Evolutionary conservation across 2,113 vertebrate species (phyloP), one percentile per base, ranked within the genome.

Genomic region (Pelecanus crispus): DNA sequence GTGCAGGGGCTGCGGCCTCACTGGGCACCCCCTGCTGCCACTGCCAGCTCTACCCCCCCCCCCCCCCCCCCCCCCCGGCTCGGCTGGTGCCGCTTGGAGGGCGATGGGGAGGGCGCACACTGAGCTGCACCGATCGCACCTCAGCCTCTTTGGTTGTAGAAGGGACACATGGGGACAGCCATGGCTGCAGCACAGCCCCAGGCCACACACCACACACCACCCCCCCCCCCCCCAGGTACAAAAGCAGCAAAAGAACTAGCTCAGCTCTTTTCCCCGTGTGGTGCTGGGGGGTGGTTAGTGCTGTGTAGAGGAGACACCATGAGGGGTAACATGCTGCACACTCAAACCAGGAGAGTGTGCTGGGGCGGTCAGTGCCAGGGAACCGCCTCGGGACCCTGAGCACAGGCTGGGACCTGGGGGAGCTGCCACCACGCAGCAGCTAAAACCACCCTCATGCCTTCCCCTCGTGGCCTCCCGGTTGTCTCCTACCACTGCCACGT

Each of bases 101-200:
- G n/a, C 7, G 3, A 9, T 6, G 0, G 62, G 62, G 78, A 1
- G 5, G 81, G 53, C 26, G 17, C 50, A 1, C 44, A 1, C 25
- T 11, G 58, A 71, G 94, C 77, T 67, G 70, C 66, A 8, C 68
- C 2, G 45, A n/a, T 31, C 14, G 45, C 95, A 70, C 10, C 91
- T 88, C 65, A 6, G 94, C 85, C 93, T 93, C 96, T 95, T 94
- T 95, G 92, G 92, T 89, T 63, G 94, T 5, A 26, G 63, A 88
- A 42, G 67, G 87, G 88, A 38, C 53, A 24, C 5, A 6, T 0
- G 1, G 80, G 73, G 74, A 32, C 1, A 0, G 31, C 28, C 29
- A 7, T 0, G 10, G 78, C 74, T 2, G 19, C 80, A 38, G 67
- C 56, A 6, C 18, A 13, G 34, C 56, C 83, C 29, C 3, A 0